Conservation (phyloP, 2,888 invertebrate genomes). For the Scaptomyza caliginosa region DNA sequence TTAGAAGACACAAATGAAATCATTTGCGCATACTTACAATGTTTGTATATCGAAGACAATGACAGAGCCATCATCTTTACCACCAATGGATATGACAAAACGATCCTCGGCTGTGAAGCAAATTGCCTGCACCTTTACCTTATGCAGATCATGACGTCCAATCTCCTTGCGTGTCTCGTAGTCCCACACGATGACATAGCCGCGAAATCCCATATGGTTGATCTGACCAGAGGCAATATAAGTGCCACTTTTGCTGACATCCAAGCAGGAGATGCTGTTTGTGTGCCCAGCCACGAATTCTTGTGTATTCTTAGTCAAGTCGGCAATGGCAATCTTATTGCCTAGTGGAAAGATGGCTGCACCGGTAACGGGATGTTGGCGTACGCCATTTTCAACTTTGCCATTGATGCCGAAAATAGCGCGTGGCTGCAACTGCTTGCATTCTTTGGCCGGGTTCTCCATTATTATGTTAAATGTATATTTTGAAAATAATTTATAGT, state of each 20-base stretch:
- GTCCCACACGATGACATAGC: conserved; percentile 94
- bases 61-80: conserved; percentile 94
- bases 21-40: conserved; percentile 63
- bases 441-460: conserved; percentile 28
- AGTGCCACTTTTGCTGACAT: conserved; percentile 90
- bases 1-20: neutral
- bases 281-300: conserved; percentile 91
- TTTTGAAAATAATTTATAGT: conserved; percentile 1
- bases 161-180: conserved; percentile 87
- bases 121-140: conserved; percentile 93
- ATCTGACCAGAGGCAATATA: conserved; percentile 95
- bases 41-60: conserved; percentile 92
- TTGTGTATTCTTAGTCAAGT: conserved; percentile 88
- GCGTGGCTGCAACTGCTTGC: conserved; percentile 86
- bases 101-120: conserved; percentile 92
- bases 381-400: conserved; percentile 86
- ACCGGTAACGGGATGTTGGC: conserved; percentile 89
- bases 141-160: conserved; percentile 92
- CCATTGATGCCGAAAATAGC: conserved; percentile 94
- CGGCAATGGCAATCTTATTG: conserved; percentile 90
- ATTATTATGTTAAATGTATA: conserved; percentile 50
- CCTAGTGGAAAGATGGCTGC: conserved; percentile 92
- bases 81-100: conserved; percentile 93
- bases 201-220: conserved; percentile 95
- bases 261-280: conserved; percentile 90